phyloP scores from a whole-genome alignment of 2,797 vertebrate genomes.

The Acanthiza pusilla region DNA sequence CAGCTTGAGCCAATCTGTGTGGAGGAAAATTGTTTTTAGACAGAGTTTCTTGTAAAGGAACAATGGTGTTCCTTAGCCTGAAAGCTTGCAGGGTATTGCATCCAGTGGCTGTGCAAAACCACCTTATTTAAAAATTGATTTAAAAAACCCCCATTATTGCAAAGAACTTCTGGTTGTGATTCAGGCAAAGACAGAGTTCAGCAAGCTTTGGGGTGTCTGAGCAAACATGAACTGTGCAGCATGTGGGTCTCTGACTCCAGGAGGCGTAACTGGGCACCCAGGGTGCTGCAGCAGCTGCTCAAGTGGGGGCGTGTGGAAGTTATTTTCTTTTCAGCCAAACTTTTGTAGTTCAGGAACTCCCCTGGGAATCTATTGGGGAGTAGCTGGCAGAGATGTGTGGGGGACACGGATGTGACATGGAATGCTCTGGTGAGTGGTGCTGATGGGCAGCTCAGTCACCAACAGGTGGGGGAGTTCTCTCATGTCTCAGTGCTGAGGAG shows the following conservation, averaged over 20 bases:
- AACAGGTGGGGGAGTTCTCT: fast-evolving
- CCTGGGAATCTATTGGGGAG: background rate
- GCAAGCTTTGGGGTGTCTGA: background rate
- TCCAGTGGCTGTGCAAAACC: background rate
- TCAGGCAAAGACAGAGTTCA: background rate
- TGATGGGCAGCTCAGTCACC: fast-evolving
- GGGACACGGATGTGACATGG: fast-evolving
- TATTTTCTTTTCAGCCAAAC: background rate
- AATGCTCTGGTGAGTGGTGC: background rate
- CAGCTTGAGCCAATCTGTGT: background rate
- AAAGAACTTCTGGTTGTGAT: background rate
- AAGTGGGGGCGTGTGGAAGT: too few relatives aligned
- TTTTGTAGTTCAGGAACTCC: background rate
- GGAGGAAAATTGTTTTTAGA: background rate
- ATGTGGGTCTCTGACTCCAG: fast-evolving
- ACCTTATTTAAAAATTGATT: background rate
- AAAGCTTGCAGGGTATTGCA: background rate
- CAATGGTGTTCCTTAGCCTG: background rate
- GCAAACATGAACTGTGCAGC: fast-evolving
- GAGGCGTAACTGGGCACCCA: fast-evolving
- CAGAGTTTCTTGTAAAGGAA: background rate
- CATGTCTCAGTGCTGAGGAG: background rate
- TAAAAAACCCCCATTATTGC: too few relatives aligned
- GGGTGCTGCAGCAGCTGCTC: background rate
- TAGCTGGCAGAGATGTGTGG: background rate